Conservation (phyloP, 2,888 invertebrate species). For the Drosophila meridionalis region DNA sequence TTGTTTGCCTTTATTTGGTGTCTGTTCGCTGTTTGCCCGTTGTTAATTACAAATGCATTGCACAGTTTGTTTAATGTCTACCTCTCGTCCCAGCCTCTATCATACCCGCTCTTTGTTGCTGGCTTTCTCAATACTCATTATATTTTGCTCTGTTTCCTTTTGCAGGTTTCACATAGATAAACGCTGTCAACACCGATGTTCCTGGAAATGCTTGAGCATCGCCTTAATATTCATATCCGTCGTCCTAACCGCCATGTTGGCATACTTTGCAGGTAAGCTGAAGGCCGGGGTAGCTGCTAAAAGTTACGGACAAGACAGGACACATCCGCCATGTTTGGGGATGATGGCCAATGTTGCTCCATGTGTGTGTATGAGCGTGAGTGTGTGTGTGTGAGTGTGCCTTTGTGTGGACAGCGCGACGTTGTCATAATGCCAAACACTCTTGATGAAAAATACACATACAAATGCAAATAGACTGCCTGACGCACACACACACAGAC, state of each 20-base stretch:
- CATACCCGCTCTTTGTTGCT: conserved; percentile 4
- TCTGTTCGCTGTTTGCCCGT: conserved; percentile 43
- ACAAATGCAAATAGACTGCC: conserved; percentile 54
- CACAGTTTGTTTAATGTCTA: conserved; percentile 43
- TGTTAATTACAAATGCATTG: conserved; percentile 64
- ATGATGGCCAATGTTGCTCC: conserved; percentile 4
- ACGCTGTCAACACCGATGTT: conserved; percentile 96
- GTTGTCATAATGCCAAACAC: conserved; percentile 64
- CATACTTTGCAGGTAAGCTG: conserved; percentile 96
- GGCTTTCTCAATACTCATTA: conserved; percentile 23
- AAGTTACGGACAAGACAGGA: conserved; percentile 7
- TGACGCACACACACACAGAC: conserved; percentile 21
- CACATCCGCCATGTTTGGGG: conserved; percentile 6
- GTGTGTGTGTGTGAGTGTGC: conserved; percentile 1
- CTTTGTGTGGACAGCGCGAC: conserved; percentile 38
- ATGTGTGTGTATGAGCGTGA: background rate
- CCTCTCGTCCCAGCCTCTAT: conserved; percentile 1
- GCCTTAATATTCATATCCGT: conserved; percentile 96
- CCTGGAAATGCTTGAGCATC: conserved; percentile 98
- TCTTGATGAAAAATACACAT: conserved; percentile 77
- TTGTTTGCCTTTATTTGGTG: conserved; percentile 13
- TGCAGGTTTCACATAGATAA: conserved; percentile 95
- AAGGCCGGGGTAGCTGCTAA: conserved; percentile 7
- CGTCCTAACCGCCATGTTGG: conserved; percentile 95
- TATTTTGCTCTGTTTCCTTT: conserved; percentile 52